Base-by-base conservation (phyloP, 2,113 vertebrate species). In the Corythornis madagascariensis region DNA sequence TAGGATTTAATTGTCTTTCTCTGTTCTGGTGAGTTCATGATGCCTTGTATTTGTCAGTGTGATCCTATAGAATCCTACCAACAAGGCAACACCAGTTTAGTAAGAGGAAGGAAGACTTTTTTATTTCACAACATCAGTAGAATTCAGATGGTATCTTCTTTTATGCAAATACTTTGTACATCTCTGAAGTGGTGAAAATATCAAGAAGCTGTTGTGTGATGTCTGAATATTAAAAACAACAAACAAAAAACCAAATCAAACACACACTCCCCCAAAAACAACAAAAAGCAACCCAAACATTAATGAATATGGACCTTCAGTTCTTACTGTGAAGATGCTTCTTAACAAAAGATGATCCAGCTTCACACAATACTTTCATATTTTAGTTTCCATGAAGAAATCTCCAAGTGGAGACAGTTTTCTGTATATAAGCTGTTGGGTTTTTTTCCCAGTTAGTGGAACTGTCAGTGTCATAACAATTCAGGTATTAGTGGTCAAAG, bases 121-220 rank as follows among this genome's bases (percentile, higher is more conserved):
- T 31, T 26, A 0, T 57, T 47, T 80, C 9, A 47, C 78, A 16
- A 74, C 10, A 78, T 70, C 60, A 75, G 16, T 73, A 77, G 75
- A 86, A 91, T 81, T 80, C 40, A 57, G 26, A 43, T 52, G 45
- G 22, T 95, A 66, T 60, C 47, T 94, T 60, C 60, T 91, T 95
- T 74, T 55, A 55, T 85, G 31, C 33, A 89, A 48, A 85, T 96
- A 69, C 38, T 80, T 86, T n/a, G 26, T 94, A 63, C 80, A 90
- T 77, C 57, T 77, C 72, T 31, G 24, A 47, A 80, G 33, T 31
- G 57, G 33, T 83, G 53, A 90, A 78, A 80, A 60, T 57, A 47
- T 29, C 47, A 64, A 52, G 69, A 81, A 71, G 26, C 63, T 64
- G 17, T 50, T 50, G 7, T 50, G 19, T 76, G 28, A 31, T 28